Base-by-base conservation (phyloP, 2,888 invertebrate genomes). In the Scaptomyza polygonia region DNA sequence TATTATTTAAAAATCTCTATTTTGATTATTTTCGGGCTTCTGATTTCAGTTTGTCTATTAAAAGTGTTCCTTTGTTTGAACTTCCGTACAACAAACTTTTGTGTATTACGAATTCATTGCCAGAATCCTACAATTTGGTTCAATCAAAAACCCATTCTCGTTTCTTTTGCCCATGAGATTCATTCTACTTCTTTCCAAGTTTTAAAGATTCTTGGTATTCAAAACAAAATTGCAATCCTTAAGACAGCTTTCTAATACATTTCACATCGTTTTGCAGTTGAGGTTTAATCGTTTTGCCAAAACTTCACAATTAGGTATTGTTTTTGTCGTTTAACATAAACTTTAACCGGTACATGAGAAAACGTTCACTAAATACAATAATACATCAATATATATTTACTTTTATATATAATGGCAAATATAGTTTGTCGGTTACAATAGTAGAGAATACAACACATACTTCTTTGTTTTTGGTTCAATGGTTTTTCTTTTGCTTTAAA, bases 391-490 rank as follows among this genome's bases (percentile, higher is more conserved):
- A 34, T 34, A n/a, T 21, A 21, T 4, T 4, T 4, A 21, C 2
- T 2, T 34, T 5, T 34, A 16, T 3, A 16, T 39, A 47, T 27
- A 40, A 42, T 64, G 39, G 45, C 65, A 32, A 47, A 34, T 30
- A 52, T 21, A 34, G 25, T 12, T 27, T 32, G 16, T 44, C n/a
- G 51, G 18, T 63, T 53, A 54, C 30, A 56, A 27, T 45, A 45
- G 9, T 47, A 42, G 47, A 42, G 47, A 47, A 34, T 65, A 36
- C 43, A 65, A 48, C 51, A 52, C 36, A 36, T 40, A 61, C 30
- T 40, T 34, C 34, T 43, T 12, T 4, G 39, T 34, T 29, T 7
- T 30, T 34, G 32, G 18, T 29, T 36, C 7, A 29, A 42, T 3
- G 4, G 1, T 36, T 54, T 36, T 54, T 16, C 30, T 42, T 36